phyloP scores from a whole-genome alignment of 2,888 invertebrate genomes.

The Lasioglossum calceatum region DNA sequence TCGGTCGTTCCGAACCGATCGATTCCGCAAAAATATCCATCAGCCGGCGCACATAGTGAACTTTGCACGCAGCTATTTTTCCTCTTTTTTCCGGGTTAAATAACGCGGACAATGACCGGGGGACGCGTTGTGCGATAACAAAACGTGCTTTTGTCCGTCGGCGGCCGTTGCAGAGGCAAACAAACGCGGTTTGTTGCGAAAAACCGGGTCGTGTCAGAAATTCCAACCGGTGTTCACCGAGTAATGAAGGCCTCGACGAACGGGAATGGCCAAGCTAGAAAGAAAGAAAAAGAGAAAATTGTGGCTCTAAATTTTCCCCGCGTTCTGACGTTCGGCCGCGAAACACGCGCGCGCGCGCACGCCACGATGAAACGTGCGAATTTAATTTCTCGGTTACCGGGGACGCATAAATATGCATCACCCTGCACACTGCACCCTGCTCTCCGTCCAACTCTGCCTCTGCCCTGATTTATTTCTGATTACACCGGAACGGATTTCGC shows the following conservation, averaged over 20 bases:
- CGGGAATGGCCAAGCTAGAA: background rate
- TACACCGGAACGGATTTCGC: conserved; percentile 67
- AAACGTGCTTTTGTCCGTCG: conserved; percentile 18
- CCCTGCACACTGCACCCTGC: background rate
- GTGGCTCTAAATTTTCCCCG: conserved; percentile 19
- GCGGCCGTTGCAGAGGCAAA: background rate
- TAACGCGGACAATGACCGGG: conserved; percentile 14
- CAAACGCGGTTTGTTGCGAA: conserved; percentile 6
- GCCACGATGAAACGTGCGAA: conserved; percentile 69
- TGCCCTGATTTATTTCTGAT: conserved; percentile 77
- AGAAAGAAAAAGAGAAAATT: background rate
- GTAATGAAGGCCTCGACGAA: background rate
- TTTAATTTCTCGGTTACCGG: conserved; percentile 76
- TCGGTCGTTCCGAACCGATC: background rate
- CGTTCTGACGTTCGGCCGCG: conserved; percentile 40
- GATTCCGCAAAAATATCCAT: background rate
- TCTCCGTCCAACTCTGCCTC: conserved; percentile 47
- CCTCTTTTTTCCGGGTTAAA: conserved; percentile 14
- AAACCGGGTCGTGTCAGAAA: background rate
- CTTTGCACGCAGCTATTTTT: background rate
- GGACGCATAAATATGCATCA: conserved; percentile 77
- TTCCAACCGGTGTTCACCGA: background rate
- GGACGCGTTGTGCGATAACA: background rate
- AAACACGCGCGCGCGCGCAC: conserved; percentile 63
- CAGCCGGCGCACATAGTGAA: background rate